Percentiles rank a stretch among this genome's conserved stretches.
Conservation (phyloP, 2,113 vertebrate species). For the Centropus unirufus region DNA sequence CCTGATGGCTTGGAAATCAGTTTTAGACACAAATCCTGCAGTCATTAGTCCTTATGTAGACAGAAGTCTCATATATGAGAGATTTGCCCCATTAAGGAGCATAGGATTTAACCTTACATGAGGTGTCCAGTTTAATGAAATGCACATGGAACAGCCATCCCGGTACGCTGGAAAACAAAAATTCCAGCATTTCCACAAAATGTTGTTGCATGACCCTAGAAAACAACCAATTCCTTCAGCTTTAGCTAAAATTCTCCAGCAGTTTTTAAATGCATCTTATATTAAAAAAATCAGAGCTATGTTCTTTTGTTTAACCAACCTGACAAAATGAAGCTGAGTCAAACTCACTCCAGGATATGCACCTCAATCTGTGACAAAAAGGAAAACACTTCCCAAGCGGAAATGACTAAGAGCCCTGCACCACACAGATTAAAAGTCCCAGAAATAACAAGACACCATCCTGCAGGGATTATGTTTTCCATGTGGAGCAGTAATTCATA, state of each 20-base stretch:
- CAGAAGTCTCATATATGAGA: neutral
- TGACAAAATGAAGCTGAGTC: conserved; percentile 58
- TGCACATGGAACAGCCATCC: neutral
- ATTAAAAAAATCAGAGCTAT: neutral
- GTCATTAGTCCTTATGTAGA: neutral
- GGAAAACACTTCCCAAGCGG: conserved; percentile 40
- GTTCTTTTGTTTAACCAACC: conserved; percentile 24
- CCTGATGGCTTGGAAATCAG: conserved; percentile 52
- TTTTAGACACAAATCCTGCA: neutral
- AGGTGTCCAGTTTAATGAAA: neutral
- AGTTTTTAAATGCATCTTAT: neutral
- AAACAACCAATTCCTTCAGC: neutral
- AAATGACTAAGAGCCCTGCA: conserved; percentile 48
- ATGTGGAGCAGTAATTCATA: neutral
- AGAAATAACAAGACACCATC: neutral
- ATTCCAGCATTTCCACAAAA: neutral
- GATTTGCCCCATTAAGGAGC: neutral
- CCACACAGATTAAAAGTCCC: conserved; percentile 47
- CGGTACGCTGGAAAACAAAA: neutral
- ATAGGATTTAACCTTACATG: neutral
- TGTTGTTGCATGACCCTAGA: neutral
- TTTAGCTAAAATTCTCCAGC: neutral
- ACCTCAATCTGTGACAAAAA: conserved; percentile 22
- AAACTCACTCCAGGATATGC: neutral
- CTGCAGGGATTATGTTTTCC: neutral